phyloP scores from a whole-genome alignment of 2,113 vertebrate species.

The Isurus oxyrinchus region DNA sequence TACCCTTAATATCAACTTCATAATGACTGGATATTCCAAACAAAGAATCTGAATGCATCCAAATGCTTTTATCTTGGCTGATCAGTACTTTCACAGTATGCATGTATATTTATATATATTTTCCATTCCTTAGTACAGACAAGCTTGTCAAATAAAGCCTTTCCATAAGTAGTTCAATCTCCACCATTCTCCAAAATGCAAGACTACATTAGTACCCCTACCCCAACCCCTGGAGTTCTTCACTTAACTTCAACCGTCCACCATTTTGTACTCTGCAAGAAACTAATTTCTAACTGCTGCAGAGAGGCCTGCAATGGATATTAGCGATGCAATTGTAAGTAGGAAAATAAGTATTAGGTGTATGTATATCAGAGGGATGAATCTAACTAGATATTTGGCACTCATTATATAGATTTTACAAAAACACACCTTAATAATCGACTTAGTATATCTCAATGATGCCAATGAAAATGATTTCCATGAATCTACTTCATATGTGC shows the following conservation, averaged over 20 bases:
- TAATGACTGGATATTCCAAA: neutral
- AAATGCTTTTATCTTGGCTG: neutral
- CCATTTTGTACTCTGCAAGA: neutral
- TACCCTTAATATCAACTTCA: neutral
- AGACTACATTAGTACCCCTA: neutral
- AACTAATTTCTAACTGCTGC: neutral
- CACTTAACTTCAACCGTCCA: neutral
- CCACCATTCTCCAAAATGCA: neutral
- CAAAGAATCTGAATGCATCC: neutral
- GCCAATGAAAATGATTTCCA: no score
- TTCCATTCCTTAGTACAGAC: neutral
- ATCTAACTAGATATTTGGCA: neutral
- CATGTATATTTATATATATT: neutral
- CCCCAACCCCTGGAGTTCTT: neutral
- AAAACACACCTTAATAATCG: neutral
- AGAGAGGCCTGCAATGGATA: neutral
- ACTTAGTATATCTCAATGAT: no score
- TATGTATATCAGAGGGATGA: neutral
- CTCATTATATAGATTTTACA: neutral
- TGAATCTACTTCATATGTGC: no score
- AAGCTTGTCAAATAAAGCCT: neutral
- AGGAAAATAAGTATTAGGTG: neutral
- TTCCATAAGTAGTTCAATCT: neutral
- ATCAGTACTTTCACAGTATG: neutral
- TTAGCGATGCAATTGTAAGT: neutral